phyloP scores from a whole-genome alignment of 2,888 invertebrate species.

The Rhodophaea formosa region DNA sequence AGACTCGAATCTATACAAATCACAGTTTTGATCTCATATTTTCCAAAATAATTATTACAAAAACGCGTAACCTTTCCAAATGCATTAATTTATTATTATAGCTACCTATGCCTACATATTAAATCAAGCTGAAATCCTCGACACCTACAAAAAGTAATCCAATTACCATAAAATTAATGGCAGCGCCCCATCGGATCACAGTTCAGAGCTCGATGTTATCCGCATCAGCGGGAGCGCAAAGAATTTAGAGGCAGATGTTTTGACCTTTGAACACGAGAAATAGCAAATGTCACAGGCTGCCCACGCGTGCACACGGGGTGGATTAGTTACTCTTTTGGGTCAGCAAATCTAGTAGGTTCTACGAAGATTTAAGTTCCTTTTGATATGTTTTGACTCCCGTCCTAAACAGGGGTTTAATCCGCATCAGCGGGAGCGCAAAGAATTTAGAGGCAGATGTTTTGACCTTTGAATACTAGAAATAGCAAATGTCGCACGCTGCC shows the following conservation, averaged over 20 bases:
- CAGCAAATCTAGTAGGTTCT: background rate
- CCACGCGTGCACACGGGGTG: background rate
- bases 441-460: conserved; percentile 18
- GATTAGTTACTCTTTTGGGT: background rate
- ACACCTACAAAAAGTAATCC: background rate
- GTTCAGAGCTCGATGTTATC: background rate
- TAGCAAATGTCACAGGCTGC: conserved; percentile 21
- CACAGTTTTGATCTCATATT: no score
- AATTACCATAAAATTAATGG: conserved; percentile 5
- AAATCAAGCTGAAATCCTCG: no score
- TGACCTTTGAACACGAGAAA: conserved; percentile 23
- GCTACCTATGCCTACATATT: no score
- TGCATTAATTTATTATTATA: no score
- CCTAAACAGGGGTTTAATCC: no score
- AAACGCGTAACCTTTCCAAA: no score
- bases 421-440: background rate
- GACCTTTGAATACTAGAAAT: conserved; percentile 23
- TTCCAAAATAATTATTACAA: no score
- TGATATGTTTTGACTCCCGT: no score
- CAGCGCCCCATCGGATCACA: background rate
- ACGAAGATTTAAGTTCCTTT: no score
- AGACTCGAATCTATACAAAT: no score
- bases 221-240: background rate
- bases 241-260: conserved; percentile 18
- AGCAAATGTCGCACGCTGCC: conserved; percentile 20